Base-by-base conservation (phyloP, 2,888 invertebrate genomes). In the Himalopsyche anomala region DNA sequence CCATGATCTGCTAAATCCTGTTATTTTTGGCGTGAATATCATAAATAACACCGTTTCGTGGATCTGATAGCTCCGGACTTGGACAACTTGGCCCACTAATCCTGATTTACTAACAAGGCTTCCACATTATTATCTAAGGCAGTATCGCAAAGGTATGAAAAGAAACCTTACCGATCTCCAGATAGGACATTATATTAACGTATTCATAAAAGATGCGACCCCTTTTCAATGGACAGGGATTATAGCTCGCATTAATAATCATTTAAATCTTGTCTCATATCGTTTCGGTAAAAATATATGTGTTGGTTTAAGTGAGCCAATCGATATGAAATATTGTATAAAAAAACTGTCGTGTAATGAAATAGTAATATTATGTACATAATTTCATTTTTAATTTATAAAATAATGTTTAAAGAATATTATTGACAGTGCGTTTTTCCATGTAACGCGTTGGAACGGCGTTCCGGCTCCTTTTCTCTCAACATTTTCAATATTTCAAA, bases 51-150 rank as follows among this genome's bases (percentile, higher is more conserved):
- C 62, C n/a, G 19, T 8, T 62, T 62, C 62, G 62, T 62, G 62
- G 28, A 62, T 62, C 62, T 11, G 62, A 62, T 62, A 45, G 80
- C n/a, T 36, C 54, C 36, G 54, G 54, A 81, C 80, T 19, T 62
- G 4, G 62, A 62, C 62, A 62, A 19, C 19, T 62, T 62, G 62
- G 19, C 19, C 62, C 19, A 19, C 62, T 87, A 87, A 87, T 87
- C 87, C 86, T 87, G 87, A 87, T 87, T 87, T 87, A 87, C 85
- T 87, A 86, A 87, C 83, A 19, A 19, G 62, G 4, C 62, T 62
- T 62, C 62, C 62, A 62, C 62, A 19, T 62, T 62, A 62, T 62
- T 62, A 62, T 62, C 62, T 62, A 62, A 19, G 62, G 19, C 62
- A 28, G 62, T 51, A 15, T 51, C 51, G 51, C 15, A 51, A 51